Conservation (phyloP, 2,113 vertebrate genomes). For the Condylura cristata region DNA sequence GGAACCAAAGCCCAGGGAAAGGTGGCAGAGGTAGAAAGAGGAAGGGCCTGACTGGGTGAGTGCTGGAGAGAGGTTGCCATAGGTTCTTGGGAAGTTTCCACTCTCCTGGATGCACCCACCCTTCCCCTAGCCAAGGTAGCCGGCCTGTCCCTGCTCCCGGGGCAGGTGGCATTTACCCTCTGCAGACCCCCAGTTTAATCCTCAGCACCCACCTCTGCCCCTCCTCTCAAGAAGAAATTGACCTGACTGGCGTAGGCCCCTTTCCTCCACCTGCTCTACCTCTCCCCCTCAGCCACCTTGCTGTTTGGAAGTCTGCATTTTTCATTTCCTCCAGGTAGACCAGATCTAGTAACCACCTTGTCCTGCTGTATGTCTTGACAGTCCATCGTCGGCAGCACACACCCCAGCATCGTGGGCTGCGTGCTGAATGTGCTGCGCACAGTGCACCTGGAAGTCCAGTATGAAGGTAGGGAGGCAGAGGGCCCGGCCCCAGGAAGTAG, state of each 20-base stretch:
- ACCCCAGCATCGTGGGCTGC: slow-evolving; percentile 83
- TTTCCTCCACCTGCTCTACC: neutral
- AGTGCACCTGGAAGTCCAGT: slow-evolving; percentile 85
- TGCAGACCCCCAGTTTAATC: neutral
- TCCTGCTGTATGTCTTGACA: slow-evolving; percentile 65
- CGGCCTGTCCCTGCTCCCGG: neutral
- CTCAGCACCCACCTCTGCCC: neutral
- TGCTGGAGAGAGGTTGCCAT: neutral
- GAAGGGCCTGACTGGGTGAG: neutral
- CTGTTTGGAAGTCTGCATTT: neutral
- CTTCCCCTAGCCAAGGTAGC: neutral
- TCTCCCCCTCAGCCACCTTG: neutral
- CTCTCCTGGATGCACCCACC: neutral
- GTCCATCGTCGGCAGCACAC: slow-evolving; percentile 78
- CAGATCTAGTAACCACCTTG: neutral
- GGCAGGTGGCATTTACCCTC: neutral
- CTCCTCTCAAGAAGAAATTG: neutral
- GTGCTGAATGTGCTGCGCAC: slow-evolving; percentile 85
- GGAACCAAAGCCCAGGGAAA: neutral
- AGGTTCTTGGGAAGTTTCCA: neutral
- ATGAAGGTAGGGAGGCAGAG: slow-evolving; percentile 84
- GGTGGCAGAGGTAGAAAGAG: neutral
- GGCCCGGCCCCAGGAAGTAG: neutral
- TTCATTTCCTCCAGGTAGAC: neutral
- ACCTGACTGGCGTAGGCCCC: neutral